These are phyloP conservation scores for Osmerus mordax DNA, from an alignment of 2,113 vertebrate genomes.

Conservation along the genomic window DNA sequence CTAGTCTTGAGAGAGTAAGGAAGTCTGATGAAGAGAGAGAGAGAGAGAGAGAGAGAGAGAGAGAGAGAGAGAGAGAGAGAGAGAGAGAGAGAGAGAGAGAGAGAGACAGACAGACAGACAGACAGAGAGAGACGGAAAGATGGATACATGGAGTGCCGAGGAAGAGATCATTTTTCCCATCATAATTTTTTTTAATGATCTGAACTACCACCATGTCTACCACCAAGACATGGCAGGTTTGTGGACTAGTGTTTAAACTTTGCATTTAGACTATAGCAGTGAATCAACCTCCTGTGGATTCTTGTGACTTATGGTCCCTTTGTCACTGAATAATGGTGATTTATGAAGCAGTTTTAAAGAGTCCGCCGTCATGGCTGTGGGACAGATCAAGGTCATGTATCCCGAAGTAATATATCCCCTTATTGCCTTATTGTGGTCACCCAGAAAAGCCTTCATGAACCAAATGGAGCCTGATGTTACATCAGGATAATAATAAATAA, in stretches of 20 bases:
- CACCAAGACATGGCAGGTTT: background rate
- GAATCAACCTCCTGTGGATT: conserved; percentile 6
- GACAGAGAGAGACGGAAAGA: conserved; percentile 15
- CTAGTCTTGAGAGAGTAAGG: background rate
- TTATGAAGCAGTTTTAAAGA: background rate
- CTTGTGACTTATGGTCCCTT: conserved; percentile 2
- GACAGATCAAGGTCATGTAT: conserved; percentile 11
- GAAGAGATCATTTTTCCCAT: background rate
- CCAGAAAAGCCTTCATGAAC: no score
- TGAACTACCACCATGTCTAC: background rate
- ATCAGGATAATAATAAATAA: conserved; percentile 27
- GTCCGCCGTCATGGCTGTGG: background rate
- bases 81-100: background rate
- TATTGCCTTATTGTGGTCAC: background rate
- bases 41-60: background rate
- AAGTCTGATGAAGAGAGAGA: background rate
- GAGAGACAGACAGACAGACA: background rate
- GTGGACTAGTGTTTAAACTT: conserved; percentile 6
- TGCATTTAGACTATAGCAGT: conserved; percentile 8
- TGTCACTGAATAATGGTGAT: background rate
- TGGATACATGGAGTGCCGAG: background rate
- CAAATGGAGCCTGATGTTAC: background rate
- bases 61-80: background rate
- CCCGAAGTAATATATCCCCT: background rate
- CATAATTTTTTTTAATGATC: background rate